Evolutionary conservation across 2,113 vertebrate species (phyloP), one percentile per base, ranked within the genome.

Genomic region (crab-eating macaque (Macaca fascicularis)): DNA sequence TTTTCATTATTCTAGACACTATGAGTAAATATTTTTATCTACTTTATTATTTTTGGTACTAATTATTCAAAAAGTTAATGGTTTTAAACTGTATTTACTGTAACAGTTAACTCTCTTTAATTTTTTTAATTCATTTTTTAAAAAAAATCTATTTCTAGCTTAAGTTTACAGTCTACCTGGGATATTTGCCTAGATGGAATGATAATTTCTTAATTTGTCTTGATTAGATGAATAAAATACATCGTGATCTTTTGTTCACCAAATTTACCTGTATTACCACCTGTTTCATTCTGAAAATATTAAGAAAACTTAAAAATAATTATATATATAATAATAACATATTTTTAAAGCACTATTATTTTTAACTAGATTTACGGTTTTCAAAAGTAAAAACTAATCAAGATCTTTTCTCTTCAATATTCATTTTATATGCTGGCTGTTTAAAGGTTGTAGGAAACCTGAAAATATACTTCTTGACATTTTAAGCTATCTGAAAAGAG

Each of bases 41-140:
- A 69, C 50, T 86, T 90, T 94, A 57, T 87, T 93, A 92, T 96
- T 90, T 75, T 27, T 94, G 27, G 61, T 48, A 38, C 50, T 57
- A 50, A 94, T 83, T 83, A 87, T 25, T 96, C 82, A 97, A 96
- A 87, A 74, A 92, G 76, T 78, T 97, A 91, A 94, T 96, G 93
- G 40, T 67, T 23, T 81, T 90, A 95, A 57, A 90, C 79, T 92
- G 50, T 57, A 61, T 93, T 64, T 83, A 59, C 61, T 82, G 23
- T 70, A 96, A 94, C 22, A 91, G 89, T 95, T 43, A 50, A 75
- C 82, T 95, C 35, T 45, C 59, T 90, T 91, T 85, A 83, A 79
- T 30, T 57, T 94, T 87, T 92, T 94, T 84, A 84, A 83, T 14
- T 64, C 12, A 30, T 55, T 88, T 87, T 87, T 80, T n/a, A 1